phyloP scores from a whole-genome alignment of 2,797 vertebrate species.

The Eupleurogrammus muticus region DNA sequence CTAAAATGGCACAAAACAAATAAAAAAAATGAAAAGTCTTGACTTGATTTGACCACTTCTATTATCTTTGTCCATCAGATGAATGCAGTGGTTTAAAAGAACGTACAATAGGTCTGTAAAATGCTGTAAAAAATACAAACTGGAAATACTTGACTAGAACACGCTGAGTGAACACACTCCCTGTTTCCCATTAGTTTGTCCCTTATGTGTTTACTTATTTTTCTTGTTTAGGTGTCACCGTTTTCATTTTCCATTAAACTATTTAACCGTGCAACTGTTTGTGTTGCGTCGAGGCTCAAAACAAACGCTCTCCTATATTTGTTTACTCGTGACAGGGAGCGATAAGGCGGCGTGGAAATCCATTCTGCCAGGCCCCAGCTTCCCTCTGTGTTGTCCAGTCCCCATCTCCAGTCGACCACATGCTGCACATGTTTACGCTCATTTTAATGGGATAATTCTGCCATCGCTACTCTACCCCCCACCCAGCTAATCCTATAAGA shows the following conservation, averaged over 20 bases:
- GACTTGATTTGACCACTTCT: too few relatives aligned
- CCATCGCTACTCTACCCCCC: slow-evolving; percentile 24
- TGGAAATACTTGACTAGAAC: too few relatives aligned
- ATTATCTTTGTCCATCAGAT: too few relatives aligned
- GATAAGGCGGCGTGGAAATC: slow-evolving; percentile 61
- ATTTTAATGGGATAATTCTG: slow-evolving; percentile 49
- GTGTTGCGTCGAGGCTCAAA: slow-evolving; percentile 9
- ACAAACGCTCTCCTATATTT: slow-evolving; percentile 25
- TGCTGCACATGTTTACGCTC: slow-evolving; percentile 36
- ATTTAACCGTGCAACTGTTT: slow-evolving; percentile 16
- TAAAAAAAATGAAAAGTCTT: too few relatives aligned
- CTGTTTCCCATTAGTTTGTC: not conserved
- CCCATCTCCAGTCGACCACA: slow-evolving; percentile 41
- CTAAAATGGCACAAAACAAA: too few relatives aligned
- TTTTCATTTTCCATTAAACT: slow-evolving; percentile 14
- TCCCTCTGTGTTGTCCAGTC: slow-evolving; percentile 34
- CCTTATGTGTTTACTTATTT: not conserved
- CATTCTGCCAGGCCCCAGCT: slow-evolving; percentile 21
- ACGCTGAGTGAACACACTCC: not conserved
- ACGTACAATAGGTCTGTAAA: too few relatives aligned
- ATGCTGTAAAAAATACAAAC: too few relatives aligned
- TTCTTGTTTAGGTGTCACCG: slow-evolving; percentile 8
- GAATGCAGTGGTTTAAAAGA: too few relatives aligned
- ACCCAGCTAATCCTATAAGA: slow-evolving; percentile 52
- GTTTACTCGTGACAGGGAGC: slow-evolving; percentile 41